phyloP scores from a whole-genome alignment of 2,797 vertebrate genomes.

The Columba guinea region DNA sequence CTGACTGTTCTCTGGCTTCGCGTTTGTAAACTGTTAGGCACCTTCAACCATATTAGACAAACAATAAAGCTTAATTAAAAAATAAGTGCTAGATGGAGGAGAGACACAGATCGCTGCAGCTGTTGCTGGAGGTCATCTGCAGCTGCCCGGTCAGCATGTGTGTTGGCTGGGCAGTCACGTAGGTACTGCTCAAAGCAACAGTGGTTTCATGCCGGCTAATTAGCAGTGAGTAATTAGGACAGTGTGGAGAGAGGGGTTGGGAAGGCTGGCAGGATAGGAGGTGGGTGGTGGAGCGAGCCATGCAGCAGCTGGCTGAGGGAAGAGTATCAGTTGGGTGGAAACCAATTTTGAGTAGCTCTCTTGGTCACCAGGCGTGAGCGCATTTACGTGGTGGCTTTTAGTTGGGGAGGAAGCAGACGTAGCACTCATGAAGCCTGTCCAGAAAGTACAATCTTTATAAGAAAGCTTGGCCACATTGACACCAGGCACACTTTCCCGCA shows the following conservation, averaged over 20 bases:
- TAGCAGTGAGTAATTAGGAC: not conserved
- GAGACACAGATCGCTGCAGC: not conserved
- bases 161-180: not conserved
- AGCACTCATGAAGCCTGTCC: not conserved
- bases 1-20: not conserved
- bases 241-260: not conserved
- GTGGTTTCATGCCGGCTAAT: not conserved
- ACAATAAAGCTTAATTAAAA: not conserved
- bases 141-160: rapidly evolving
- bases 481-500: rapidly evolving
- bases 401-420: not conserved
- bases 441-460: not conserved
- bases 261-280: not conserved
- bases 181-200: not conserved
- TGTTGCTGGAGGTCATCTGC: not conserved
- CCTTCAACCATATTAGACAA: not conserved
- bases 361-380: rapidly evolving
- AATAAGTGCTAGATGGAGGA: not conserved
- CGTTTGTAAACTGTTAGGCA: not conserved
- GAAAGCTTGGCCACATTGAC: not conserved
- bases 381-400: not conserved
- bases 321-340: not conserved
- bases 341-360: not conserved
- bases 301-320: not conserved
- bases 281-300: rapidly evolving